A percentile compares a stretch with the other conserved stretches of the same genome.
These are phyloP conservation scores for Variabilichromis moorii DNA, from an alignment of 2,113 vertebrate species.

Conservation along the genomic window DNA sequence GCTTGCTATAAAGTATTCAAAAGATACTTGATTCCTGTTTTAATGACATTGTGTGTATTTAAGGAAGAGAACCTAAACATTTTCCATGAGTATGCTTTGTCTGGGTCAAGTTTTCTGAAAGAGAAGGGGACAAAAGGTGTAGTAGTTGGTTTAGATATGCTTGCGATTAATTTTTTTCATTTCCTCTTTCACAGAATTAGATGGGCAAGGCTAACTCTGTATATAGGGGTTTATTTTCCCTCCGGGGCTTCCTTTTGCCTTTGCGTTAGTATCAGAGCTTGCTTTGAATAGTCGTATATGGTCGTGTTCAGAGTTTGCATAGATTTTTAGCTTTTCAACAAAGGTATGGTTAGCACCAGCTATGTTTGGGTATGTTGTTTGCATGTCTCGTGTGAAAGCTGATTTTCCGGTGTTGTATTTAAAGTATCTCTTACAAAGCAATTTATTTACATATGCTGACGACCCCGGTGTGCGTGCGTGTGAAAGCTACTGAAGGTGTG, in stretches of 20 bases:
- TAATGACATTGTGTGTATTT: not conserved
- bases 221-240: not conserved
- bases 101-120: not conserved
- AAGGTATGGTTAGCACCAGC: not conserved
- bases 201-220: not conserved
- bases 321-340: not conserved
- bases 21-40: not conserved
- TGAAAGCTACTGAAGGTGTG: not conserved
- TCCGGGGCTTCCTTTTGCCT: not conserved
- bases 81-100: not conserved
- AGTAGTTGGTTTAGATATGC: not conserved
- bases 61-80: not conserved
- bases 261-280: not conserved
- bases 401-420: fast-evolving
- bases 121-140: not conserved
- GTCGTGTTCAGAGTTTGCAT: conserved; percentile 13
- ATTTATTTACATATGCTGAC: not conserved
- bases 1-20: not conserved
- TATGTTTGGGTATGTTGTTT: not conserved
- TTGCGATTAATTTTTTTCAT: not conserved
- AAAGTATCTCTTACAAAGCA: not conserved
- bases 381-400: not conserved
- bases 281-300: conserved; percentile 20
- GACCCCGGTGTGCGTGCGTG: not conserved
- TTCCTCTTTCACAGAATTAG: conserved; percentile 23